Conservation (phyloP, 2,888 invertebrate genomes). For the Caenorhabditis sp. region DNA sequence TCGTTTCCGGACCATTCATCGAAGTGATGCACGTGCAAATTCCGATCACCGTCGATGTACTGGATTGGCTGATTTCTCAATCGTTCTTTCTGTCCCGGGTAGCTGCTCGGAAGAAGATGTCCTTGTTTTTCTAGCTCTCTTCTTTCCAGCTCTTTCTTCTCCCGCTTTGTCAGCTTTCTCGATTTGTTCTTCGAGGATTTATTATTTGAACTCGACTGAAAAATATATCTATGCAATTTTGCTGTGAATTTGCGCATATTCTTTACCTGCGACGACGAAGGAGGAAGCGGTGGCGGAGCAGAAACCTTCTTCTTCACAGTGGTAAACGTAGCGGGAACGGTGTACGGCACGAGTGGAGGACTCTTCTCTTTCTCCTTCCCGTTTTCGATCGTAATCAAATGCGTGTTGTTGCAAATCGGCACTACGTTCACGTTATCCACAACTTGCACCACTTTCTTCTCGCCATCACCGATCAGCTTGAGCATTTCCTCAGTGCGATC, state of each 20-base stretch:
- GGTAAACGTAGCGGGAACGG: too few relatives aligned
- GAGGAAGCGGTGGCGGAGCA: too few relatives aligned
- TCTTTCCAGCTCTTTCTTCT: slow-evolving; percentile 18
- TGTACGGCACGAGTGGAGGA: too few relatives aligned
- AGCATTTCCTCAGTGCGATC: slow-evolving; percentile 30
- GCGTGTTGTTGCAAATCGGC: slow-evolving; percentile 15
- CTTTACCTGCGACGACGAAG: too few relatives aligned
- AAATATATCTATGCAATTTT: neutral
- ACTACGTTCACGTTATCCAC: neutral
- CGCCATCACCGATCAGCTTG: neutral
- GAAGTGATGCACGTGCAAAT: slow-evolving; percentile 22
- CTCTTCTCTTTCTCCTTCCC: neutral
- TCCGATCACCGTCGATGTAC: neutral
- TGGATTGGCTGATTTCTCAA: neutral
- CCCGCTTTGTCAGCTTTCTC: slow-evolving; percentile 44
- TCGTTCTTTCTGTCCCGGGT: slow-evolving; percentile 6
- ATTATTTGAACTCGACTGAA: neutral
- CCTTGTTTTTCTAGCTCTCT: neutral
- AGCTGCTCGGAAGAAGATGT: neutral
- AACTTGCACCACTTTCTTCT: neutral
- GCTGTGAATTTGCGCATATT: too few relatives aligned
- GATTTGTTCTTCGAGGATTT: neutral
- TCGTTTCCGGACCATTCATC: slow-evolving; percentile 7
- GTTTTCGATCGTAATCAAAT: slow-evolving; percentile 13
- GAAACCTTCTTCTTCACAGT: too few relatives aligned